Conservation (phyloP, 2,888 invertebrate genomes). For the Spialia ferax region DNA sequence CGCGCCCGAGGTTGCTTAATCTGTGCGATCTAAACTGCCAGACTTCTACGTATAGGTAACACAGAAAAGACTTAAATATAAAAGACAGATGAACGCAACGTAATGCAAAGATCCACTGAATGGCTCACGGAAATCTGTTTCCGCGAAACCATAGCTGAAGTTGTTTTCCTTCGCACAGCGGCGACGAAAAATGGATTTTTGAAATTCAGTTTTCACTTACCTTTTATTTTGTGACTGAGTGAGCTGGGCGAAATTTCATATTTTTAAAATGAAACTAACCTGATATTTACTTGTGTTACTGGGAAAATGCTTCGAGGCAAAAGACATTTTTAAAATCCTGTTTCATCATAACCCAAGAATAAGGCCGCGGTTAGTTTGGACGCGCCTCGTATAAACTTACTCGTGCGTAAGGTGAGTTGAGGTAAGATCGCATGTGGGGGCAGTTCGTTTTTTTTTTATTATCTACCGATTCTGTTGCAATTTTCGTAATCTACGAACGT, state of each 20-base stretch:
- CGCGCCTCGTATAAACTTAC: too few species aligned
- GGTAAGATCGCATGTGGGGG: too few species aligned
- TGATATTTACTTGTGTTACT: background rate
- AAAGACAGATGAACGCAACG: background rate
- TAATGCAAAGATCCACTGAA: background rate
- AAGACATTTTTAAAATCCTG: conserved; percentile 3
- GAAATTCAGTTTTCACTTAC: conserved; percentile 25
- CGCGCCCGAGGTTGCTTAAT: too few species aligned
- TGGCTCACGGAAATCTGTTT: background rate
- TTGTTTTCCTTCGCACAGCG: conserved; percentile 10
- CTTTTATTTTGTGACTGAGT: conserved; percentile 22
- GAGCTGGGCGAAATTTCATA: background rate
- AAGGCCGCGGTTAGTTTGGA: too few species aligned
- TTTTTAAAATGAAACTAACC: conserved; percentile 23
- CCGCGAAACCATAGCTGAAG: conserved; percentile 7
- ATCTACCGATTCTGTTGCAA: too few species aligned
- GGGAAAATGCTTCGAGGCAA: background rate
- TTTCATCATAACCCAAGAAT: background rate
- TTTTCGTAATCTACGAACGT: too few species aligned
- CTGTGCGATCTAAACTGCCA: too few species aligned
- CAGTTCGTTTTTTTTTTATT: too few species aligned
- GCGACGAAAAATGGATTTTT: conserved; percentile 26
- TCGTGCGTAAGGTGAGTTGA: too few species aligned
- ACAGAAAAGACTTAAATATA: too few species aligned
- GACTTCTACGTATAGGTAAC: too few species aligned